Percentiles rank a stretch among this genome's conserved stretches.
Conservation (phyloP, 2,888 invertebrate species). For the Proisotoma minuta region DNA sequence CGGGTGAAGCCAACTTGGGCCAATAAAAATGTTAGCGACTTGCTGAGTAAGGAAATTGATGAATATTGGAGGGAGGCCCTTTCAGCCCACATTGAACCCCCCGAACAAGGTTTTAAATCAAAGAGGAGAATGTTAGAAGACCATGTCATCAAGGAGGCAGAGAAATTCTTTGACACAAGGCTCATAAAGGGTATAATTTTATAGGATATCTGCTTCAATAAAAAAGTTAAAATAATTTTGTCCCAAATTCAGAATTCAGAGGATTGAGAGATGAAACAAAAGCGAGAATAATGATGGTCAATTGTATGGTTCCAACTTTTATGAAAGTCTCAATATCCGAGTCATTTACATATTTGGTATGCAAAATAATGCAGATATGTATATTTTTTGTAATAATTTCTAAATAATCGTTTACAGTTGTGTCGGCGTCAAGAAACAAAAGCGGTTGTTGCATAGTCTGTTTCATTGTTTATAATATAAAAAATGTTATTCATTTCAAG, state of each 20-base stretch:
- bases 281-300: background rate
- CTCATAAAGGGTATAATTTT: background rate
- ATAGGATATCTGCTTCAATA: background rate
- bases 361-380: background rate
- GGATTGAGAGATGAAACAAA: background rate
- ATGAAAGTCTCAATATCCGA: background rate
- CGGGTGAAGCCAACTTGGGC: slow-evolving; percentile 2
- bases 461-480: too few relatives aligned
- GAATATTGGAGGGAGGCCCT: background rate
- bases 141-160: background rate
- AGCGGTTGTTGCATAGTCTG: too few relatives aligned
- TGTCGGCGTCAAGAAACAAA: too few relatives aligned
- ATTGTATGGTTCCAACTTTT: background rate
- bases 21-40: background rate
- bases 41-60: background rate
- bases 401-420: background rate
- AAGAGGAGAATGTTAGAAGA: background rate
- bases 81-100: background rate
- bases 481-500: too few relatives aligned
- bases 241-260: background rate
- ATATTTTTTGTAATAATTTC: background rate
- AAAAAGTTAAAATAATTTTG: too few relatives aligned
- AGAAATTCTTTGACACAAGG: background rate
- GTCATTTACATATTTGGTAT: background rate
- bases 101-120: background rate